phyloP scores from a whole-genome alignment of 1,140 invertebrate genomes.

The Lepidotrigona ventralis region DNA sequence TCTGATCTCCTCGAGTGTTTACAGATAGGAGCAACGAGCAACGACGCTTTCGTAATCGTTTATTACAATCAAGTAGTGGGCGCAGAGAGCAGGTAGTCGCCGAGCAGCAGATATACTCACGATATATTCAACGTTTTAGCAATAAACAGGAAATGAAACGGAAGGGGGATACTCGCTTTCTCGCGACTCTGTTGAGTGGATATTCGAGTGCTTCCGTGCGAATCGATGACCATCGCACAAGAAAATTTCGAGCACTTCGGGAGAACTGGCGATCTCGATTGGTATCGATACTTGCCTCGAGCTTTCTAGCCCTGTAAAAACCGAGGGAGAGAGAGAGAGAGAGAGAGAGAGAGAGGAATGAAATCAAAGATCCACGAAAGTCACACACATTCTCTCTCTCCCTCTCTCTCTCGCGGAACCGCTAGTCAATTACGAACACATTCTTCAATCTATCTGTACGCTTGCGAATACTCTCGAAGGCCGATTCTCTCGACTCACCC shows the following conservation, averaged over 20 bases:
- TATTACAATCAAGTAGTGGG: conserved; percentile 43
- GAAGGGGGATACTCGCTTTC: conserved; percentile 39
- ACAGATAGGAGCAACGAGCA: conserved; percentile 45
- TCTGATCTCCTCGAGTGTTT: background rate
- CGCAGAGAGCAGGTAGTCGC: conserved; percentile 20
- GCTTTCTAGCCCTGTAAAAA: conserved; percentile 9
- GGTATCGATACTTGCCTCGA: background rate
- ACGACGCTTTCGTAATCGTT: conserved; percentile 51
- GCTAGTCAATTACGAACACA: conserved; percentile 77
- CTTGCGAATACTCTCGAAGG: conserved; percentile 42
- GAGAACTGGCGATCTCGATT: background rate
- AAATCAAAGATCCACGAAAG: conserved; percentile 2
- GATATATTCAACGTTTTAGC: conserved; percentile 58
- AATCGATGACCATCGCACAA: conserved; percentile 14
- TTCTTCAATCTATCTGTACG: conserved; percentile 53
- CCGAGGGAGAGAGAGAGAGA: background rate
- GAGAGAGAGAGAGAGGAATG: background rate
- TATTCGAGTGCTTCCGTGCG: conserved; percentile 55
- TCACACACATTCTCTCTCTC: background rate
- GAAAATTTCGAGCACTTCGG: conserved; percentile 8
- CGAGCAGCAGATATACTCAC: conserved; percentile 32
- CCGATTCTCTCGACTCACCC: conserved; percentile 27
- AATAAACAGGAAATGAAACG: conserved; percentile 43
- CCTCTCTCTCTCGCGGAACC: conserved; percentile 53
- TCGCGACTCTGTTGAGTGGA: conserved; percentile 29